Conservation (phyloP, 2,888 invertebrate species). For the Chrysolina haemoptera region DNA sequence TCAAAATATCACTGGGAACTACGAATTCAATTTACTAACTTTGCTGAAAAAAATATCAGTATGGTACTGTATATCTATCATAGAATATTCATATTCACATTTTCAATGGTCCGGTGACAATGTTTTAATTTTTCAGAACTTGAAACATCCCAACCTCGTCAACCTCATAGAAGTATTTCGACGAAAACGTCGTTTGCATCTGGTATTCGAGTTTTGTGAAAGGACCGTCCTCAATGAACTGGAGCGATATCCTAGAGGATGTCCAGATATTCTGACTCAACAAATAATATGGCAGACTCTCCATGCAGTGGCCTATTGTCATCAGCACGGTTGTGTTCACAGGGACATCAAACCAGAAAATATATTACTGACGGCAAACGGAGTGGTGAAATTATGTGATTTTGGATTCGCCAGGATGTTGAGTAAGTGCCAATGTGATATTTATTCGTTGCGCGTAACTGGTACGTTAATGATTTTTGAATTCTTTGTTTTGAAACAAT, state of each 20-base stretch:
- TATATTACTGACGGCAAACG: conserved; percentile 92
- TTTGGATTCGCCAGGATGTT: conserved; percentile 99
- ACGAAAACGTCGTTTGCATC: conserved; percentile 92
- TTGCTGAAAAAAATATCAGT: too few species aligned
- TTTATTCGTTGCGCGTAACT: neutral
- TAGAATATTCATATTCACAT: too few species aligned
- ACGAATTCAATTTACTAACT: too few species aligned
- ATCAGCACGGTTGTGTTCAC: conserved; percentile 96
- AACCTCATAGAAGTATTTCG: conserved; percentile 98
- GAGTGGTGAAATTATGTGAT: conserved; percentile 97
- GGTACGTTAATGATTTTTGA: too few species aligned
- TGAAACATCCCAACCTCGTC: conserved; percentile 98
- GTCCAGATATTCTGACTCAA: conserved; percentile 90
- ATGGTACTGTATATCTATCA: too few species aligned
- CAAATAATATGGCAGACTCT: conserved; percentile 97
- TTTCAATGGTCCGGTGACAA: too few species aligned
- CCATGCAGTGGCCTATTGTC: conserved; percentile 96
- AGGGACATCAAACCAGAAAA: conserved; percentile 99
- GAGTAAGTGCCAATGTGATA: conserved; percentile 73
- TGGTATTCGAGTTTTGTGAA: conserved; percentile 99
- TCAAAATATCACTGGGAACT: too few species aligned
- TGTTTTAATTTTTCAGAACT: conserved; percentile 78
- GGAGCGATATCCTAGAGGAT: conserved; percentile 90
- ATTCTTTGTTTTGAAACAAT: too few species aligned
- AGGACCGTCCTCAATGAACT: conserved; percentile 96